Conservation (phyloP, 2,113 vertebrate genomes). For the Pungitius pungitius region DNA sequence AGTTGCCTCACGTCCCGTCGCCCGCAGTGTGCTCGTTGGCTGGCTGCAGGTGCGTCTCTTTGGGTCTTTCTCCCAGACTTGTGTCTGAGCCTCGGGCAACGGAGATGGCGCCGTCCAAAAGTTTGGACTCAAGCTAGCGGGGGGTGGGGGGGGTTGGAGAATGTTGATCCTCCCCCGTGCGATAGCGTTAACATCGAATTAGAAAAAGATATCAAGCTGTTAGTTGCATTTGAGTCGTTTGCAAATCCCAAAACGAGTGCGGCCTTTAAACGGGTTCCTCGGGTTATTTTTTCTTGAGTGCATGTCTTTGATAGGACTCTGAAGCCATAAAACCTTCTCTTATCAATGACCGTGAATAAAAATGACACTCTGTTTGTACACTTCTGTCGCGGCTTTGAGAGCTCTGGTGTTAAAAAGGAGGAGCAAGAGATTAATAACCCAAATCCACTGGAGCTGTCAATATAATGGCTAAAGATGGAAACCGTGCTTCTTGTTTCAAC, state of each 20-base stretch:
- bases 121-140: constrained; percentile 10
- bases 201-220: constrained; percentile 2
- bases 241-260: too few species aligned
- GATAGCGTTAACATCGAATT: not conserved
- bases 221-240: not conserved
- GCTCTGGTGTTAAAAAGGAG: not conserved
- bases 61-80: constrained; percentile 12
- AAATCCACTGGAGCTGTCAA: constrained; percentile 1
- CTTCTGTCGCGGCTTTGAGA: not conserved
- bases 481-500: not conserved
- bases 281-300: constrained; percentile 8
- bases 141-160: not conserved
- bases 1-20: constrained; percentile 32
- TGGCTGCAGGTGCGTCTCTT: constrained; percentile 21
- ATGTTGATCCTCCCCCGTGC: constrained; percentile 6
- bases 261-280: too few species aligned
- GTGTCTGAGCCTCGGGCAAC: constrained; percentile 27
- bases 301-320: not conserved
- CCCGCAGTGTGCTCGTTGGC: constrained; percentile 19
- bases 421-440: constrained; percentile 15
- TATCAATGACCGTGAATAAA: not conserved
- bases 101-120: constrained; percentile 1
- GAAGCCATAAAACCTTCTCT: not conserved
- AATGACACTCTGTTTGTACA: not conserved
- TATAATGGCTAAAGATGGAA: not conserved